Evolutionary conservation across 2,888 invertebrate species (phyloP).

Genomic region (Dryadula phaetusa): DNA sequence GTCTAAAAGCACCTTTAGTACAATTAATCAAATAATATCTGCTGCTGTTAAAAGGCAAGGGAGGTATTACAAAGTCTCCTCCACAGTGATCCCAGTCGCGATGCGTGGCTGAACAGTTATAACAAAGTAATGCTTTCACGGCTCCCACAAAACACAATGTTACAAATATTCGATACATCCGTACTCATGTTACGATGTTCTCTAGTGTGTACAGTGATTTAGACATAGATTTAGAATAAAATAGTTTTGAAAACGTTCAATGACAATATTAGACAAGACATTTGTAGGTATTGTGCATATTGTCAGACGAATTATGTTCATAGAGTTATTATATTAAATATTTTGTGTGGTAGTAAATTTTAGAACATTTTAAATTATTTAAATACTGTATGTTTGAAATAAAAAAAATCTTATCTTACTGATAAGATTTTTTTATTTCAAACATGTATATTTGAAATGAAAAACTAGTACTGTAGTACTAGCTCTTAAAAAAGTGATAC

Average conservation of each 20-base stretch:
- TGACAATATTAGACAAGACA: not conserved
- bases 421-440: too few species aligned
- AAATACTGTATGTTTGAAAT: not conserved
- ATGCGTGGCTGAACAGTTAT: slow-evolving; percentile 70
- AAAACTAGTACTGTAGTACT: too few species aligned
- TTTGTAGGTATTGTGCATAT: not conserved
- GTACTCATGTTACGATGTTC: slow-evolving; percentile 9
- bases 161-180: slow-evolving; percentile 22
- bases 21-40: slow-evolving; percentile 64
- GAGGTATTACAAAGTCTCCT: slow-evolving; percentile 59
- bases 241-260: not conserved
- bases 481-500: too few species aligned
- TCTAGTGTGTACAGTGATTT: not conserved
- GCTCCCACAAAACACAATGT: slow-evolving; percentile 36
- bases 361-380: not conserved
- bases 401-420: too few species aligned
- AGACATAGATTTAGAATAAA: not conserved
- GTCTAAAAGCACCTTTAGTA: slow-evolving; percentile 61
- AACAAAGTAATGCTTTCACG: slow-evolving; percentile 56
- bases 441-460: too few species aligned
- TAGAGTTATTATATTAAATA: slow-evolving; percentile 1
- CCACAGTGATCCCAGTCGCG: slow-evolving; percentile 59
- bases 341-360: too few species aligned
- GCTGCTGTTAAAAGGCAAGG: slow-evolving; percentile 57
- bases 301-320: not conserved